phyloP scores from a whole-genome alignment of 2,797 vertebrate species.

The Pygocentrus nattereri region DNA sequence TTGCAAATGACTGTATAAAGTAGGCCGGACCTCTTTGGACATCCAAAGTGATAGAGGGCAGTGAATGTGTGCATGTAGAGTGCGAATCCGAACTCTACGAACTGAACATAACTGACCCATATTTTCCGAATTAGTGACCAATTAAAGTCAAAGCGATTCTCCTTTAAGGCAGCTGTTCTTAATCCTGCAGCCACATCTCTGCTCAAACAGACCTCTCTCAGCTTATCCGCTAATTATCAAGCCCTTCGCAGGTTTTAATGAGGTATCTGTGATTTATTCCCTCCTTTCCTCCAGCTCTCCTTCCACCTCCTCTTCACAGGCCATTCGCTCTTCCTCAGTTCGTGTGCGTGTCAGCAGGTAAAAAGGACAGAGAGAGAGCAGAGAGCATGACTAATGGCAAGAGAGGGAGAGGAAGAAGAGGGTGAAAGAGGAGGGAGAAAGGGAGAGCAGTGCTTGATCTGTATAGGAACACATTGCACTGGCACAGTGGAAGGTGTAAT shows the following conservation, averaged over 20 bases:
- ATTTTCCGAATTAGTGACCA: not conserved
- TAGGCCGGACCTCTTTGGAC: too few species aligned
- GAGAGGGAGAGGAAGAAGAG: constrained; percentile 1
- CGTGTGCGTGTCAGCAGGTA: not conserved
- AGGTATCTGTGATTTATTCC: not conserved
- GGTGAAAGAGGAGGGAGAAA: not conserved
- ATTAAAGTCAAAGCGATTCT: not conserved
- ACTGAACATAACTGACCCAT: too few species aligned
- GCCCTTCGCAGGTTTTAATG: not conserved
- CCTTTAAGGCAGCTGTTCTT: not conserved
- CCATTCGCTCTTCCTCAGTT: constrained; percentile 21
- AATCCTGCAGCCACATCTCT: not conserved
- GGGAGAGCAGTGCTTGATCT: constrained; percentile 4
- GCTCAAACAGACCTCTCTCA: not conserved
- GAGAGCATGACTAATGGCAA: not conserved
- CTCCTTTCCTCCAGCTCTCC: not conserved
- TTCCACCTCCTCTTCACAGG: not conserved
- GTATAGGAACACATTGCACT: constrained; percentile 25
- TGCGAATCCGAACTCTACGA: not conserved
- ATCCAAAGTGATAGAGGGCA: too few species aligned
- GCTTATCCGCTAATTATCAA: not conserved
- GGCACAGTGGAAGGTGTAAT: constrained; percentile 20
- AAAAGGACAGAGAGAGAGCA: not conserved
- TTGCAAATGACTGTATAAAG: too few species aligned
- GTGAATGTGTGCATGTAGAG: not conserved